phyloP scores from a whole-genome alignment of 1,140 invertebrate genomes.

The Propsilocerus akamusi region DNA sequence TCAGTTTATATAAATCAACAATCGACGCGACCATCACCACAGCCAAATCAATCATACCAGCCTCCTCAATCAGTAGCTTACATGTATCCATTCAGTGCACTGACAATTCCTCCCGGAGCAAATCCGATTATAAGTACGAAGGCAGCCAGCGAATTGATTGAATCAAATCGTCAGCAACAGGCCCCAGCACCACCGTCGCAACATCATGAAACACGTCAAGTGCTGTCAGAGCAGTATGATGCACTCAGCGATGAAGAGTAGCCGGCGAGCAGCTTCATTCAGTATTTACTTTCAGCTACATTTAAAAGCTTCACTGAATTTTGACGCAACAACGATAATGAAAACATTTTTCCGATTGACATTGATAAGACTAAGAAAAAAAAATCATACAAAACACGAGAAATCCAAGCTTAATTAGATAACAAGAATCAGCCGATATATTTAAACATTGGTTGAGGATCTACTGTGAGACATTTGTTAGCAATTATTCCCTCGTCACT shows the following conservation, averaged over 20 bases:
- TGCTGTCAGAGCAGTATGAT: conserved; percentile 70
- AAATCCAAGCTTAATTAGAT: neutral
- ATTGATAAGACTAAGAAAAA: conserved; percentile 3
- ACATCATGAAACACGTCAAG: conserved; percentile 50
- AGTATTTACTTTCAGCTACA: neutral
- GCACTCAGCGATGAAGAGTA: conserved; percentile 75
- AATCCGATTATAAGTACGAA: conserved; percentile 25
- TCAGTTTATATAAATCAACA: conserved; percentile 16
- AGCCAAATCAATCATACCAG: conserved; percentile 19
- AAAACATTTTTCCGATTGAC: neutral
- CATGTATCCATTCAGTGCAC: conserved; percentile 38
- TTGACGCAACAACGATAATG: neutral
- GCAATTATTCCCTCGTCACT: too few relatives aligned
- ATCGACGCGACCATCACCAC: conserved; percentile 16
- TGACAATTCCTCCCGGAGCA: conserved; percentile 28
- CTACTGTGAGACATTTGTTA: too few relatives aligned
- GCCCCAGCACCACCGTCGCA: conserved; percentile 26
- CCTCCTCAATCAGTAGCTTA: conserved; percentile 19
- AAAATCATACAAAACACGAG: neutral
- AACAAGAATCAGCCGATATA: too few relatives aligned
- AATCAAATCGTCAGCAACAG: conserved; percentile 20
- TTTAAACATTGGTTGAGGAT: too few relatives aligned
- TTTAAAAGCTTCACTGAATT: too few relatives aligned
- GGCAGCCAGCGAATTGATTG: conserved; percentile 15
- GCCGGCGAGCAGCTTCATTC: conserved; percentile 6